A percentile compares a stretch with the other conserved stretches of the same genome.
phyloP scores from a whole-genome alignment of 2,888 invertebrate genomes.

The Ennomos fuscantarius region DNA sequence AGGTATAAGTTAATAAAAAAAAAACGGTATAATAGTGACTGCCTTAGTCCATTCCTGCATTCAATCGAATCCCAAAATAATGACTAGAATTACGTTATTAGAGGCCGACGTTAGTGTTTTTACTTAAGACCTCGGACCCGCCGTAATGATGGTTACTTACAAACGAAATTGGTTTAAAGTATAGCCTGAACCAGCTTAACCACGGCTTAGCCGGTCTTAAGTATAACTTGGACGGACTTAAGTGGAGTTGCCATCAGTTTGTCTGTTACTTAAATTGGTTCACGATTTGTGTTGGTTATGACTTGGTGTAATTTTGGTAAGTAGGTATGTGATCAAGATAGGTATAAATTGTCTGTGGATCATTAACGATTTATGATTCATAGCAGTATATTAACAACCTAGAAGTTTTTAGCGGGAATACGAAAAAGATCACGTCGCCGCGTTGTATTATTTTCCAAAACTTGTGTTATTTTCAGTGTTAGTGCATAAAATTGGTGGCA shows the following conservation, averaged over 20 bases:
- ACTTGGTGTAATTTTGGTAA: constrained; percentile 23
- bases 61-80: constrained; percentile 64
- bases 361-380: no score
- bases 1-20: no score
- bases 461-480: no score
- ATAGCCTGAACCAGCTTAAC: constrained; percentile 48
- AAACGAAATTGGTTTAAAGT: constrained; percentile 59
- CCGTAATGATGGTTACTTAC: constrained; percentile 64
- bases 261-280: constrained; percentile 41
- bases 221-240: constrained; percentile 62
- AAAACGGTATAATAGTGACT: not conserved
- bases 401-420: no score
- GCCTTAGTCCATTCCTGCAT: constrained; percentile 55
- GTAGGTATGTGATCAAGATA: constrained; percentile 15
- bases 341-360: constrained; percentile 2
- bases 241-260: constrained; percentile 40
- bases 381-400: no score
- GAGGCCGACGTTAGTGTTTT: constrained; percentile 63
- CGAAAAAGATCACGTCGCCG: no score
- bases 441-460: no score
- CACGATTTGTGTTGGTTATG: constrained; percentile 37
- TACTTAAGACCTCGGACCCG: constrained; percentile 57
- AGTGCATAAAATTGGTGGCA: no score
- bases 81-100: constrained; percentile 74
- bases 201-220: constrained; percentile 46